Conservation (phyloP, 2,797 vertebrate species). For the Hyperoplus immaculatus region DNA sequence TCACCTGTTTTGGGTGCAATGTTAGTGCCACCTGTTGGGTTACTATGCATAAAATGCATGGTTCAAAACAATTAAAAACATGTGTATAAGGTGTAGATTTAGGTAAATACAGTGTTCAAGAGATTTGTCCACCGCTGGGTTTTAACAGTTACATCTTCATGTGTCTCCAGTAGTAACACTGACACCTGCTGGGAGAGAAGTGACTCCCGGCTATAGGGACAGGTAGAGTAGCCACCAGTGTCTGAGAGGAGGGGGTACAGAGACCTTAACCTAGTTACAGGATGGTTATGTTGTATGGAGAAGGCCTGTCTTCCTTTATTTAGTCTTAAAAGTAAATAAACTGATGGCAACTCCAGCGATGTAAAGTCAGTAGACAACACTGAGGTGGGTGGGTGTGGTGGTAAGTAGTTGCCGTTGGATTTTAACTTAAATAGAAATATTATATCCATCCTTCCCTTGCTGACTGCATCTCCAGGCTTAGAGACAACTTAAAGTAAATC, state of each 20-base stretch:
- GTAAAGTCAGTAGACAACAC: constrained; percentile 32
- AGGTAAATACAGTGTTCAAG: constrained; percentile 4
- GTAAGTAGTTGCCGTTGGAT: constrained; percentile 58
- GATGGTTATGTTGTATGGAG: not conserved
- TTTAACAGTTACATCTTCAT: constrained; percentile 43
- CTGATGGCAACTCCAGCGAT: constrained; percentile 35
- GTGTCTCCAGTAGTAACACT: constrained; percentile 79
- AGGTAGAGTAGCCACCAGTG: constrained; percentile 33
- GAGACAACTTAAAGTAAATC: constrained; percentile 82
- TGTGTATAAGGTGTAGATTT: not conserved
- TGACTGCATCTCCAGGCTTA: constrained; percentile 79
- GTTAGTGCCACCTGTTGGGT: constrained; percentile 61
- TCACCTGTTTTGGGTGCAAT: constrained; percentile 47
- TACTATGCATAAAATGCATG: constrained; percentile 5
- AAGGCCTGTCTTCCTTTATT: constrained; percentile 16
- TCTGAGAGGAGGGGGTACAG: constrained; percentile 6
- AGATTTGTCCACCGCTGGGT: constrained; percentile 35
- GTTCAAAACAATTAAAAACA: not conserved
- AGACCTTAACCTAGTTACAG: not conserved
- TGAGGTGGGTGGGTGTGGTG: constrained; percentile 38
- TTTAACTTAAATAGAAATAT: constrained; percentile 80
- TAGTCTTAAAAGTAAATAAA: constrained; percentile 51
- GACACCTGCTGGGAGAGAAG: constrained; percentile 85
- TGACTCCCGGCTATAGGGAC: constrained; percentile 56
- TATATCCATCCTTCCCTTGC: constrained; percentile 73